Evolutionary conservation across 2,797 vertebrate genomes (phyloP).

Genomic region (Sebastes alutus): DNA sequence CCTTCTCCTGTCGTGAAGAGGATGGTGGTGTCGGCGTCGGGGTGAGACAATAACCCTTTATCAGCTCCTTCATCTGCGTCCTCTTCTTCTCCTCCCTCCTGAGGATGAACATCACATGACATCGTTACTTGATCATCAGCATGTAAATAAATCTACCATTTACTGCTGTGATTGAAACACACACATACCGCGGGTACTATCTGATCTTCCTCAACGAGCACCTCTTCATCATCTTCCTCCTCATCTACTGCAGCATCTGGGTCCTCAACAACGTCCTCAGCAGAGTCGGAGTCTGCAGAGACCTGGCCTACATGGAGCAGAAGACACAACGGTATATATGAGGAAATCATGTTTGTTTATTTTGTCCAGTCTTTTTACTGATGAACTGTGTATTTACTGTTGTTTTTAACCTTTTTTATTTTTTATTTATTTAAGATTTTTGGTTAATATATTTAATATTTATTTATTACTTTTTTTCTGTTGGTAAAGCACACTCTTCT

Average conservation of each 20-base stretch:
- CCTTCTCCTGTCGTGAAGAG: conserved; percentile 83
- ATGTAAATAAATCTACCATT: background rate
- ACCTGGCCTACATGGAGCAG: conserved; percentile 61
- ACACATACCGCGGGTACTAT: conserved; percentile 69
- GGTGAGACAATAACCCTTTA: conserved; percentile 68
- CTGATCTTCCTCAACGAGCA: conserved; percentile 79
- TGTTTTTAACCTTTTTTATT: too few species aligned
- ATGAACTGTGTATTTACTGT: background rate
- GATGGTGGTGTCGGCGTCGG: conserved; percentile 84
- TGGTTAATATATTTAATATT: too few species aligned
- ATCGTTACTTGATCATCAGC: background rate
- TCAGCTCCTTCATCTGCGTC: conserved; percentile 67
- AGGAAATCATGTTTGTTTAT: background rate
- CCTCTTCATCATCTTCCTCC: conserved; percentile 82
- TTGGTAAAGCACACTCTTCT: too few species aligned
- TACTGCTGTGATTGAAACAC: background rate
- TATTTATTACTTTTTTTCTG: too few species aligned
- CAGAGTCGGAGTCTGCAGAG: conserved; percentile 70
- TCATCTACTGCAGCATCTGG: conserved; percentile 76
- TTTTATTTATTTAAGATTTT: too few species aligned
- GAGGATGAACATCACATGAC: background rate
- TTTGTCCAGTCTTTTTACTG: background rate
- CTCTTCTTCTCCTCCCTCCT: conserved; percentile 76
- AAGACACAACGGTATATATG: background rate
- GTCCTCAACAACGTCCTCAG: conserved; percentile 66